phyloP scores from a whole-genome alignment of 2,797 vertebrate species.

The Poliocrania exsul region DNA sequence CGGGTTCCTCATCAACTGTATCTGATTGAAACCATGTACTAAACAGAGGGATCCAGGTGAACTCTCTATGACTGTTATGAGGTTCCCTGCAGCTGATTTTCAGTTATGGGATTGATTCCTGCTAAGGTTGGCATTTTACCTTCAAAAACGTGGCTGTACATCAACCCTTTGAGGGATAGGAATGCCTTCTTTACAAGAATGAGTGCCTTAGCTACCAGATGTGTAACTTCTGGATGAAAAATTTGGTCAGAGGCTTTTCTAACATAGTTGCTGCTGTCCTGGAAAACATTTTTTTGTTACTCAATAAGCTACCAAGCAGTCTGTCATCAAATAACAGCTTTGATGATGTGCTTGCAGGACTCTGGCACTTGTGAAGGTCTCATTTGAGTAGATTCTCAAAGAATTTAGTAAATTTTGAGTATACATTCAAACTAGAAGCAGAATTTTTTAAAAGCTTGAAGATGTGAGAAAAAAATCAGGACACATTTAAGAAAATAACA shows the following conservation, averaged over 20 bases:
- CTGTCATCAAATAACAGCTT: neutral
- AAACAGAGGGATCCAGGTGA: neutral
- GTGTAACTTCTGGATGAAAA: neutral
- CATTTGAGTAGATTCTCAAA: neutral
- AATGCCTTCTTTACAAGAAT: neutral
- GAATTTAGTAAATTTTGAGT: neutral
- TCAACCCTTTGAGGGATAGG: neutral
- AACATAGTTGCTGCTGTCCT: neutral
- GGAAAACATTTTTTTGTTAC: neutral
- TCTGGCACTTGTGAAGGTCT: neutral
- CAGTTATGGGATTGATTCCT: fast-evolving
- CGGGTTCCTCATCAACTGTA: neutral
- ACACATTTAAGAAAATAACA: neutral
- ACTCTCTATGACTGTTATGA: fast-evolving
- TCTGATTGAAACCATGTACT: neutral
- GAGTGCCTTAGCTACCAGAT: neutral
- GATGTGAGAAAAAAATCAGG: neutral
- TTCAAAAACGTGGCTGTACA: neutral
- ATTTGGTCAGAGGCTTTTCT: neutral
- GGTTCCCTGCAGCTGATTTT: neutral
- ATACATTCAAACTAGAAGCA: neutral
- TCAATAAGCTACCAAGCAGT: neutral
- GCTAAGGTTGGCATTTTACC: neutral
- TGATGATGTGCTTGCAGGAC: neutral
- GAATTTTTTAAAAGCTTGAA: neutral